A percentile compares a stretch with the other conserved stretches of the same genome.
Evolutionary conservation across 2,888 invertebrate species (phyloP).

Genomic region (Lithodes maja): DNA sequence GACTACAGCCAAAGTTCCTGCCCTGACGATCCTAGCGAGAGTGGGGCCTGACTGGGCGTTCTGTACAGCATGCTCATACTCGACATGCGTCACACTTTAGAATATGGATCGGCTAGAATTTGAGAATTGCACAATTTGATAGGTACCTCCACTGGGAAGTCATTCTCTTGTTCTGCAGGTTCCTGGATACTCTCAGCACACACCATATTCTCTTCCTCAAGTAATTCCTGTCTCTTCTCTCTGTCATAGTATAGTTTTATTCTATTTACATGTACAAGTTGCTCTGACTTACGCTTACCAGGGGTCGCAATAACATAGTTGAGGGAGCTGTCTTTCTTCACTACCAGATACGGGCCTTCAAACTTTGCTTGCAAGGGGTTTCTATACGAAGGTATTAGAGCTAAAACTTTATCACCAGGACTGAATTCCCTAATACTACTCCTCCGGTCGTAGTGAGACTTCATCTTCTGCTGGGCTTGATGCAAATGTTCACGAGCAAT

Average conservation of each 20-base stretch:
- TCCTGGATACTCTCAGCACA: conserved; percentile 2
- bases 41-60: no score
- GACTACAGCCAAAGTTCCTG: no score
- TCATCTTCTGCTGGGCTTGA: conserved; percentile 15
- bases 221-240: not conserved
- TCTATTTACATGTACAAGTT: not conserved
- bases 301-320: conserved; percentile 11
- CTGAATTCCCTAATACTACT: not conserved
- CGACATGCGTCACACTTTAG: no score
- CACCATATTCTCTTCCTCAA: conserved; percentile 5
- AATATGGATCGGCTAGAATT: not conserved
- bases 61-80: no score
- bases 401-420: not conserved
- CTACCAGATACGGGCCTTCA: not conserved
- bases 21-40: no score
- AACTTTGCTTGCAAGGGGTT: not conserved
- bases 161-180: not conserved
- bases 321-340: not conserved
- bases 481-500: not conserved
- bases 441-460: not conserved
- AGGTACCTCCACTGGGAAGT: conserved; percentile 1
- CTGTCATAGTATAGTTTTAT: not conserved
- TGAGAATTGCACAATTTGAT: not conserved
- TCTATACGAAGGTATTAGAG: not conserved
- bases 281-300: not conserved